A percentile compares a stretch with the other conserved stretches of the same genome.
These are phyloP conservation scores for Brachionus koreanus DNA, from an alignment of 1,140 invertebrate species.

Conservation along the genomic window DNA sequence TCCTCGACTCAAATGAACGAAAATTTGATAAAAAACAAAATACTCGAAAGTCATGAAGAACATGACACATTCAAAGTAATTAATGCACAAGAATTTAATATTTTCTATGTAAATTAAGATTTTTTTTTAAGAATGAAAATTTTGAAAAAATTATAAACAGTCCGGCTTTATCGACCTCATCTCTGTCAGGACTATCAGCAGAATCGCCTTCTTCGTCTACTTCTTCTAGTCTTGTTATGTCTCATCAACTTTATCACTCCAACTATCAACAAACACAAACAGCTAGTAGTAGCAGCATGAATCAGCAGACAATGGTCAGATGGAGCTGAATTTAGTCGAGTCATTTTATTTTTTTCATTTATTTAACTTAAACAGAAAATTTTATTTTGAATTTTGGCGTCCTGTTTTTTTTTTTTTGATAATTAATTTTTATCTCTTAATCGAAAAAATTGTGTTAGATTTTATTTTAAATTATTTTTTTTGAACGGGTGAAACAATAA, in stretches of 20 bases:
- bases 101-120: background rate
- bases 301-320: slow-evolving; percentile 6
- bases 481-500: background rate
- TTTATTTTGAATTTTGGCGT: background rate
- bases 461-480: background rate
- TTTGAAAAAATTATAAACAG: slow-evolving; percentile 21
- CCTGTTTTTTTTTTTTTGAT: slow-evolving; percentile 14
- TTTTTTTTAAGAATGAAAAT: background rate
- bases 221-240: background rate
- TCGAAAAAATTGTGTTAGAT: background rate
- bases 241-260: background rate
- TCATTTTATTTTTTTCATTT: background rate
- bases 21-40: background rate
- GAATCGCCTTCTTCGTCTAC: background rate
- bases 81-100: background rate
- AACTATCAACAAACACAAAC: slow-evolving; percentile 9
- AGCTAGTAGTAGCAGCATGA: background rate
- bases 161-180: slow-evolving; percentile 25
- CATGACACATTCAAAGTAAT: background rate
- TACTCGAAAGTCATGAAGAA: background rate
- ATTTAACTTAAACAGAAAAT: background rate
- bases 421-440: background rate
- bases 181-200: background rate
- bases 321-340: background rate
- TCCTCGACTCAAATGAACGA: background rate